Evolutionary conservation across 2,888 invertebrate species (phyloP).

Genomic region (Fissipunctia ypsillon): DNA sequence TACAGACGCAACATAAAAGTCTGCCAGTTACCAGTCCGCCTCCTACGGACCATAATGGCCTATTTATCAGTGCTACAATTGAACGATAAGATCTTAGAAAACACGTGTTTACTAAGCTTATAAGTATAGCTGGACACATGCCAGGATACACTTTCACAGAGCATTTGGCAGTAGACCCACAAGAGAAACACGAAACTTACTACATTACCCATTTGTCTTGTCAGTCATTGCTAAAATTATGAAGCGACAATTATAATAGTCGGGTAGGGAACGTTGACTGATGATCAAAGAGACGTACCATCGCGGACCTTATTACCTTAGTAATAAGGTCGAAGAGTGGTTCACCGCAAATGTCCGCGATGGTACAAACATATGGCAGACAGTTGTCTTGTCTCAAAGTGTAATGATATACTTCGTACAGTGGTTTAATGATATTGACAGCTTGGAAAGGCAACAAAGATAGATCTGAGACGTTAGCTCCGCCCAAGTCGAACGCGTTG

Average conservation of each 20-base stretch:
- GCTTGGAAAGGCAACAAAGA: constrained; percentile 27
- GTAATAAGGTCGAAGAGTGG: no score
- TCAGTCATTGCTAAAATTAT: constrained; percentile 56
- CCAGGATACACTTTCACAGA: constrained; percentile 56
- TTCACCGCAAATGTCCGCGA: no score
- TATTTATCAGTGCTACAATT: constrained; percentile 37
- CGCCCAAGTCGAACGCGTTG: constrained; percentile 10
- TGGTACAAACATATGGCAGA: constrained; percentile 23
- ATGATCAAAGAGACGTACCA: constrained; percentile 31
- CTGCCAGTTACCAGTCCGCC: constrained; percentile 16
- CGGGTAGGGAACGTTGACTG: constrained; percentile 31
- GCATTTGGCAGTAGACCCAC: constrained; percentile 54
- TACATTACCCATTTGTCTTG: constrained; percentile 49
- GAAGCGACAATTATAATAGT: constrained; percentile 48
- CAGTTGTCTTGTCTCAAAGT: constrained; percentile 28
- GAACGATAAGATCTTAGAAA: constrained; percentile 48
- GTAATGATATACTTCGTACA: constrained; percentile 26
- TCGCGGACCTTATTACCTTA: no score
- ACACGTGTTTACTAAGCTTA: constrained; percentile 44
- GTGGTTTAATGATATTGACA: constrained; percentile 26
- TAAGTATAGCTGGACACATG: constrained; percentile 51
- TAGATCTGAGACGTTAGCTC: constrained; percentile 1
- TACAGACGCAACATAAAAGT: constrained; percentile 21
- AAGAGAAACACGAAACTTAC: constrained; percentile 45
- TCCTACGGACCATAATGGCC: constrained; percentile 25